Evolutionary conservation across 2,113 vertebrate species (phyloP), one percentile per base, ranked within the genome.

Genomic region (Oncorhynchus tshawytscha): DNA sequence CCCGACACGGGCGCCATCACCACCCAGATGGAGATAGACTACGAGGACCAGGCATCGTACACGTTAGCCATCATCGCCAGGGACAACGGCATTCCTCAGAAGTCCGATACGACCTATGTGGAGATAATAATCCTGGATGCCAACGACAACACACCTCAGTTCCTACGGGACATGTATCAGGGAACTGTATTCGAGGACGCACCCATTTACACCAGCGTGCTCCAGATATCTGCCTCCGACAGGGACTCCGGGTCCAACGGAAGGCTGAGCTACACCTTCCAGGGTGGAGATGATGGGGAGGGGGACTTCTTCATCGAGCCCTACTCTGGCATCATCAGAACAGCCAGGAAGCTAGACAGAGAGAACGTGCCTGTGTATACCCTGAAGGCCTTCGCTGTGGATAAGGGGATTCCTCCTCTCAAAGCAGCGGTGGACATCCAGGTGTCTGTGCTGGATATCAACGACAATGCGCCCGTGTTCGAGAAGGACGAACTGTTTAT

Each of bases 21-120:
- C 27, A 98, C 96, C 0, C 87, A 94, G 77, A 95, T 95, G 65
- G 96, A 97, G 82, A 92, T 99, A 8, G 98, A 99, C 89, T 98
- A 98, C 0, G 97, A 99, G 83, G 95, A 97, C 75, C 96, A 95
- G 86, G 96, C 96, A 0, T 97, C 97, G 64, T 99, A 96, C 88
- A 98, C 97, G 0, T 83, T 99, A 86, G 96, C 95, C 76, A 94
- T 99, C 82, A 96, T 95, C 0, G 98, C 98, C 8, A 92, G 91
- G 1, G 98, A 99, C 91, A 98, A 99, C 0, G 98, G 98, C 49
- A 96, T 98, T 83, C 97, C 97, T 0, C 97, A 96, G 87, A 99
- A 99, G 77, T 97, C 96, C 0, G 98, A 98, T 74, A 97, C 95
- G 54, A 97, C 97, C 0, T 97, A 97, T 0, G 95, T 99, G 3